Base-by-base conservation (phyloP, 2,797 vertebrate species). In the Sebastes miniatus region DNA sequence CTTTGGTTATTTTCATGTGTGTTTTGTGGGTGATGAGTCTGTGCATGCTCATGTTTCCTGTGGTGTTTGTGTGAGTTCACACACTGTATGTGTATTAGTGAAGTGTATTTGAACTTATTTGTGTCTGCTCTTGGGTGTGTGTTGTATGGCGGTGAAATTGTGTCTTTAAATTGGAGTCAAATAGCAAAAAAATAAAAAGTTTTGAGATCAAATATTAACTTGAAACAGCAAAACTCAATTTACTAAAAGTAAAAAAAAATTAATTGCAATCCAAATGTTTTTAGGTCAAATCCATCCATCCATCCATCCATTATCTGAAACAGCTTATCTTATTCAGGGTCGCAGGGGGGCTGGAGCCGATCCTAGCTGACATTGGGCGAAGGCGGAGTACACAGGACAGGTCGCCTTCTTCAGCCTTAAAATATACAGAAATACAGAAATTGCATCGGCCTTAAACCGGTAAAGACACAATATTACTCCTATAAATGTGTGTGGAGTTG, bases 271-370 rank as follows among this genome's bases (percentile, higher is more conserved):
- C 36, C 36, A 39, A 39, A 39, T 39, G 36, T 39, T 39, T 0
- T 39, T 6, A 5, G 12, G 36, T 39, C 12, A 39, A 39, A 39
- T 39, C 36, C 36, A 39, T 14, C 12, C 12, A 34, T 4, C 31
- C 7, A 32, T 32, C 34, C 34, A 39, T 13, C 36, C 36, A 39
- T 39, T 0, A 39, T 39, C 36, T 39, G 36, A 0, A 14, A 39
- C 12, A 39, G 36, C 0, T 39, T 0, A 39, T 39, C 36, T 0
- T 0, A 39, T 39, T 39, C 36, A 39, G 36, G 12, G 0, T 39
- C 36, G 36, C 12, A 1, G 36, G 4, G 34, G 36, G 4, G 2
- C 36, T 39, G 36, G 36, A 13, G 12, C 36, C 0, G 36, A 39
- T 39, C 36, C 12, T 13, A 39, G 12, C 36, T 39, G 39, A 16